Conservation (phyloP, 2,888 invertebrate genomes). For the Coelogynopora nodosa region DNA sequence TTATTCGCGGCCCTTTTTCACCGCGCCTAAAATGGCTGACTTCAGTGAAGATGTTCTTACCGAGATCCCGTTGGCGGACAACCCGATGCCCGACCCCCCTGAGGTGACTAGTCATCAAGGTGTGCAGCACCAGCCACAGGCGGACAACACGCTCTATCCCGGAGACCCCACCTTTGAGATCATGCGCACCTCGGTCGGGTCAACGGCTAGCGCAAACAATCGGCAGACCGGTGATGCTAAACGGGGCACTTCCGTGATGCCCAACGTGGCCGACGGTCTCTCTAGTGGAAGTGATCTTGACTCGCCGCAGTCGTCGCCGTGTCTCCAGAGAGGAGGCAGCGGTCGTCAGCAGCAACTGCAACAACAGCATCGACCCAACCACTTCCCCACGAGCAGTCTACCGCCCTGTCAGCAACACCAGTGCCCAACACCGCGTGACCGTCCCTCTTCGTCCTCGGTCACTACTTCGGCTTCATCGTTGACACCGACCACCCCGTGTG, state of each 20-base stretch:
- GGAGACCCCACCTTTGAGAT: background rate
- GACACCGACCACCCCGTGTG: background rate
- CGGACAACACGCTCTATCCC: background rate
- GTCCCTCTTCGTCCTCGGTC: background rate
- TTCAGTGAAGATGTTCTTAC: background rate
- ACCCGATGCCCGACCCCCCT: background rate
- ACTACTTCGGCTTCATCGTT: background rate
- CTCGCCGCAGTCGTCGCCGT: background rate
- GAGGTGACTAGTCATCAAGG: background rate
- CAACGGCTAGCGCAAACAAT: background rate
- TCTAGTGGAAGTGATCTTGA: background rate
- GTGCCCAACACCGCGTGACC: background rate
- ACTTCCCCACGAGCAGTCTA: background rate
- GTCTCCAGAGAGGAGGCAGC: background rate
- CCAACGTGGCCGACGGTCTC: conserved; percentile 17
- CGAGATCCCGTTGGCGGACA: background rate
- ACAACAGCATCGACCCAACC: background rate
- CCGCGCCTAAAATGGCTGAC: background rate
- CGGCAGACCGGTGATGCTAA: background rate
- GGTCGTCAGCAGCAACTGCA: background rate
- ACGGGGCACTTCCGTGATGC: background rate
- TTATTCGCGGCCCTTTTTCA: background rate
- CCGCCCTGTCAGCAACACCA: background rate
- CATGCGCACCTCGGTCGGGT: background rate
- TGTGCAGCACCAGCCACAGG: background rate